Evolutionary conservation across 2,797 vertebrate genomes (phyloP).

Genomic region (Peromyscus eremicus): DNA sequence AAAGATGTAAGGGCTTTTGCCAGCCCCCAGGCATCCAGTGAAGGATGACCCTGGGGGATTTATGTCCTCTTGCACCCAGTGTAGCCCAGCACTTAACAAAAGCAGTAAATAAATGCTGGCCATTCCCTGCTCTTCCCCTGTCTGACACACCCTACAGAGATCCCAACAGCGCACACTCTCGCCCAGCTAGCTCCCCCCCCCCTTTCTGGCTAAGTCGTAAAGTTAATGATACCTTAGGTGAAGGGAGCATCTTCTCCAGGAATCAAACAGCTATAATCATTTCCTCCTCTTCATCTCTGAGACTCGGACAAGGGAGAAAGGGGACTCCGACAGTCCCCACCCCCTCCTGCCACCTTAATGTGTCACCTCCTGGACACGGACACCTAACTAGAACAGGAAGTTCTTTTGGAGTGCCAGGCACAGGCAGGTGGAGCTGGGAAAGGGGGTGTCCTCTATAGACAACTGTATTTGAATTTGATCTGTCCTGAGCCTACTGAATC

Average conservation of each 20-base stretch:
- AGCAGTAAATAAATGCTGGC: conserved; percentile 43
- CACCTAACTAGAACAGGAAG: neutral
- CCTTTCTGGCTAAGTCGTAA: neutral
- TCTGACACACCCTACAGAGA: neutral
- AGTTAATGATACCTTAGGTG: conserved; percentile 11
- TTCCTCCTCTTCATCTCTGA: conserved; percentile 37
- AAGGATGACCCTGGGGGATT: conserved; percentile 12
- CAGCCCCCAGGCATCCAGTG: neutral
- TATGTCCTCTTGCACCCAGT: neutral
- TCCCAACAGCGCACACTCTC: neutral
- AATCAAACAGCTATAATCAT: conserved; percentile 3
- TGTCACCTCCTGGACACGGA: conserved; percentile 2
- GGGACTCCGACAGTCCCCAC: accelerated
- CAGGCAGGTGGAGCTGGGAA: neutral
- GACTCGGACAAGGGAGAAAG: neutral
- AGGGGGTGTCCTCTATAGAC: accelerated
- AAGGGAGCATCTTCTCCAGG: neutral
- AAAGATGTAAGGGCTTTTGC: neutral
- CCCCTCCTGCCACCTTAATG: neutral
- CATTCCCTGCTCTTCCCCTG: neutral
- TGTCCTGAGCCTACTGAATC: neutral
- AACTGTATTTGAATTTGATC: neutral
- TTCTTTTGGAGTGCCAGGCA: neutral
- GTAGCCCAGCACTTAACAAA: conserved; percentile 64
- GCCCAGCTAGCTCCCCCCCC: neutral